Conservation (phyloP, 2,113 vertebrate species). For the Trichomycterus rosablanca region DNA sequence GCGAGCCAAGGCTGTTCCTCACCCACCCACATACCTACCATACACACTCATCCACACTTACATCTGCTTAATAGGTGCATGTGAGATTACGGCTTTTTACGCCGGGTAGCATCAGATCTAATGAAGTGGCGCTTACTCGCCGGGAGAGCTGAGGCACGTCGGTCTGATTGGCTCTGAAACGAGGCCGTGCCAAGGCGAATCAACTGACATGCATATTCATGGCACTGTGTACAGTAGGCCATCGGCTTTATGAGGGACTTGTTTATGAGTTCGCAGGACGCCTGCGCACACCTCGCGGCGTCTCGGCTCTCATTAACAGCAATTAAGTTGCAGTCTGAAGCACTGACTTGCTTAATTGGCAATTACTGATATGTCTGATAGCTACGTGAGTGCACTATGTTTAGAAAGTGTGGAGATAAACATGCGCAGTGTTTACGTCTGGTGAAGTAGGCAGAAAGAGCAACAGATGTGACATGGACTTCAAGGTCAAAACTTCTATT, state of each 20-base stretch:
- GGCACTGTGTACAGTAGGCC: conserved; percentile 33
- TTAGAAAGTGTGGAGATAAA: conserved; percentile 55
- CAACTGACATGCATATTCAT: conserved; percentile 63
- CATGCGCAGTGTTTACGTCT: conserved; percentile 49
- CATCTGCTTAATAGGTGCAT: conserved; percentile 14
- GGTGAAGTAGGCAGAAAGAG: conserved; percentile 16
- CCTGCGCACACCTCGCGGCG: conserved; percentile 48
- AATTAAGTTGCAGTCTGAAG: conserved; percentile 69
- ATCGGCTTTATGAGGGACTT: conserved; percentile 28
- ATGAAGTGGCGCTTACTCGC: conserved; percentile 26
- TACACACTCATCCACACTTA: conserved; percentile 20
- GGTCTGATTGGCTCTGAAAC: conserved; percentile 25
- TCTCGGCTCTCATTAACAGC: conserved; percentile 66
- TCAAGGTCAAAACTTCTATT: conserved; percentile 22
- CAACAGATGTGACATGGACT: conserved; percentile 9
- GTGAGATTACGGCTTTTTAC: conserved; percentile 3
- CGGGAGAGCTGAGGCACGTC: conserved; percentile 10
- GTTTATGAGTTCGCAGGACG: conserved; percentile 45
- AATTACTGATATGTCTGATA: conserved; percentile 64
- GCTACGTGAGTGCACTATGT: conserved; percentile 64
- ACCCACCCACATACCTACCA: conserved; percentile 35
- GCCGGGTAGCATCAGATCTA: neutral
- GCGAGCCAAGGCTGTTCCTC: conserved; percentile 4
- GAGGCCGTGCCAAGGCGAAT: conserved; percentile 19
- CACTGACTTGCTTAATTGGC: conserved; percentile 65